Percentiles rank a stretch among this genome's conserved stretches.
Evolutionary conservation across 2,113 vertebrate genomes (phyloP).

Genomic region (Rhegmatorhina hoffmannsi): DNA sequence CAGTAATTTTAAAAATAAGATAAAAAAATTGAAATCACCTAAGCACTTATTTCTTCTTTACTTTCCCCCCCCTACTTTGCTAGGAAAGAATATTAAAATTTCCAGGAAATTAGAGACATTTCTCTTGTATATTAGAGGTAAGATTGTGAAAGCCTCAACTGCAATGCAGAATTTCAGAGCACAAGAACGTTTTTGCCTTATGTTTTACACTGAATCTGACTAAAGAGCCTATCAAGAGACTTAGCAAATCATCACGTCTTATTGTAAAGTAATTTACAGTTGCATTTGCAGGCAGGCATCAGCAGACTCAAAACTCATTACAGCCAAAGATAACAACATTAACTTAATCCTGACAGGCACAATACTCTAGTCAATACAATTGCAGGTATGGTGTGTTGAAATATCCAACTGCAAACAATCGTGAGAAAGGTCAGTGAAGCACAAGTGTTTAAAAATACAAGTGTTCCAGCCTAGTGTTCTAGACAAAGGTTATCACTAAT

Average conservation of each 20-base stretch:
- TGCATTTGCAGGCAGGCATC: constrained; percentile 67
- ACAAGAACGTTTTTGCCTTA: constrained; percentile 13
- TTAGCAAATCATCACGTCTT: constrained; percentile 74
- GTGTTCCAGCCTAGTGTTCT: constrained; percentile 9
- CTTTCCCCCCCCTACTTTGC: not conserved
- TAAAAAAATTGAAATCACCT: not conserved
- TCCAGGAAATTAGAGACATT: constrained; percentile 7
- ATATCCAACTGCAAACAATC: constrained; percentile 50
- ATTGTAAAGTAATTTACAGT: constrained; percentile 81
- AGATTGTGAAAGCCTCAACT: constrained; percentile 4
- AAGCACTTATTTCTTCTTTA: not conserved
- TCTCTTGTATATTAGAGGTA: not conserved
- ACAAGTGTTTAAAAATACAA: constrained; percentile 15
- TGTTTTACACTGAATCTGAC: constrained; percentile 57
- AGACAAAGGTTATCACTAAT: constrained; percentile 31
- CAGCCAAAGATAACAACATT: constrained; percentile 80
- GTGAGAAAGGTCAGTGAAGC: constrained; percentile 42
- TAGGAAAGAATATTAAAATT: not conserved
- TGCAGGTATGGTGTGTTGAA: constrained; percentile 61
- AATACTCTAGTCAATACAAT: constrained; percentile 62
- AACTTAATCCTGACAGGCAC: constrained; percentile 75
- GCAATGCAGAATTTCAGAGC: not conserved
- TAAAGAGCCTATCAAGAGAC: constrained; percentile 70
- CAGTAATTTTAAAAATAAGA: not conserved
- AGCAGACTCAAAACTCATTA: constrained; percentile 74